Base-by-base conservation (phyloP, 2,888 invertebrate species). In the Amphipoea lucens region DNA sequence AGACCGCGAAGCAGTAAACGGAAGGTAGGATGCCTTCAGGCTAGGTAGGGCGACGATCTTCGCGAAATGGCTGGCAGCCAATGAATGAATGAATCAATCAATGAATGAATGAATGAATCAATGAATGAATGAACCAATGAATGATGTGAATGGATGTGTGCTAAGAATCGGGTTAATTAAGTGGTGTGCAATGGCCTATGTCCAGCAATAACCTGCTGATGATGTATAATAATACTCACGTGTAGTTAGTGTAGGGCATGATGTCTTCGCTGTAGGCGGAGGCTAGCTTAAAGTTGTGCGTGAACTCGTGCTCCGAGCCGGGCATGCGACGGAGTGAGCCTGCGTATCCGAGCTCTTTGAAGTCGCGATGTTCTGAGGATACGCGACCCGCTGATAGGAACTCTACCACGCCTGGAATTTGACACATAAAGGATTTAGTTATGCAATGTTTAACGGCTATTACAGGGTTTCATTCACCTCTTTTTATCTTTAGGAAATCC, bases 181-280 rank as follows among this genome's bases (percentile, higher is more conserved):
- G n/a, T 29, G 29, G 62, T 54, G 54, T 54, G 54, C 54, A 20
- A 20, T 51, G 6, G 23, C 5, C 40, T 40, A 66, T 23, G 3
- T 40, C 66, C 66, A 23, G 12, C 12, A 40, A 12, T 23, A 6
- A 23, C 14, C 65, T 36, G 36, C 7, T 36, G 20, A 36, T 63
- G 5, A 4, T 40, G 12, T 40, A 3, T 17, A 36, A n/a, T 23
- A 75, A 20, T 40, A 77, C 98, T 98, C 95, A 99, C 98, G 99
- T 99, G 96, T 99, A 99, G 96, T 99, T 99, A 86, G 99, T 99
- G 95, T 99, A 99, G 86, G 99, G 99, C 99, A 99, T 99, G 92
- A 99, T 98, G 93, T 99, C 98, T 94, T 98, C 98, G 94, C 98
- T 98, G 96, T 99, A 99, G 79, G 99, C 99, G 85, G 99, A 99